These are phyloP conservation scores for Julus scanicus DNA, from an alignment of 2,888 invertebrate genomes.

Conservation along the genomic window DNA sequence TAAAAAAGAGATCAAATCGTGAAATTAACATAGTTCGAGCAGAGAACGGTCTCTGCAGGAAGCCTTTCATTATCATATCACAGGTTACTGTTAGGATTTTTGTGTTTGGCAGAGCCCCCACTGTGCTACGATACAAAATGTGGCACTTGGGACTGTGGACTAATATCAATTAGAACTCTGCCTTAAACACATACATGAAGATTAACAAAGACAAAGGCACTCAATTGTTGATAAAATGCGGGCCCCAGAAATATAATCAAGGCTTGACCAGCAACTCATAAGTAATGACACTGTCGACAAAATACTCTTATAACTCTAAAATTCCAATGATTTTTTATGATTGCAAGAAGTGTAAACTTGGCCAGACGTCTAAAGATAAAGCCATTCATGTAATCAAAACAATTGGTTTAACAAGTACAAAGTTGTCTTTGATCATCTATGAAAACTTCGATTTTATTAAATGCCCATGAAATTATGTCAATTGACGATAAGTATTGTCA, in stretches of 20 bases:
- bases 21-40: constrained; percentile 26
- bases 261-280: background rate
- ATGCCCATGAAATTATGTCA: background rate
- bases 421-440: background rate
- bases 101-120: constrained; percentile 29
- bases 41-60: background rate
- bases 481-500: background rate
- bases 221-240: constrained; percentile 2
- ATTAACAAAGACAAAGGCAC: constrained; percentile 8
- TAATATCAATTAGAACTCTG: constrained; percentile 35
- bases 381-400: too few relatives aligned
- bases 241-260: background rate
- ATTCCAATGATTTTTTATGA: background rate
- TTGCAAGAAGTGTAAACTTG: background rate
- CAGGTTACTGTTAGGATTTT: constrained; percentile 43
- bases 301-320: background rate
- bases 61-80: constrained; percentile 23
- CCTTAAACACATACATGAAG: background rate
- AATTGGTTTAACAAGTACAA: too few relatives aligned
- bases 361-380: too few relatives aligned
- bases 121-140: background rate
- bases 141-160: background rate
- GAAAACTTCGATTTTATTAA: background rate
- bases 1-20: constrained; percentile 36
- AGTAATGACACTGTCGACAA: background rate